Evolutionary conservation across 2,113 vertebrate species (phyloP).

Genomic region (Neofelis nebulosa): DNA sequence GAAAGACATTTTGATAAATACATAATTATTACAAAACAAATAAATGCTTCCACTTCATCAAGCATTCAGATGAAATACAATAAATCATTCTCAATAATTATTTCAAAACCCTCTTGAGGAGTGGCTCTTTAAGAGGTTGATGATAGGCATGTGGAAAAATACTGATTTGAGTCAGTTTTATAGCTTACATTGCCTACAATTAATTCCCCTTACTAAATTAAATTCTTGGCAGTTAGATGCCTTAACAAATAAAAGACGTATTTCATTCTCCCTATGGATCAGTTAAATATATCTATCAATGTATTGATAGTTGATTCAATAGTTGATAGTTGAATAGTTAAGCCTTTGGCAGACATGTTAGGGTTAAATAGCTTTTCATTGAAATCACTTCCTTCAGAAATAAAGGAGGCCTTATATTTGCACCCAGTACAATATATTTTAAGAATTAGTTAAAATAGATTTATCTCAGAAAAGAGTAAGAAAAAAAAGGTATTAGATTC

Average conservation of each 20-base stretch:
- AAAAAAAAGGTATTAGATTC: background rate
- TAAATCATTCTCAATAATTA: slow-evolving; percentile 56
- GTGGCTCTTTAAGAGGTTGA: background rate
- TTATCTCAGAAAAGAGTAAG: slow-evolving; percentile 39
- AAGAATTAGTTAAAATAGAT: slow-evolving; percentile 55
- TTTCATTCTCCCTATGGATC: background rate
- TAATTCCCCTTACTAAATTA: slow-evolving; percentile 26
- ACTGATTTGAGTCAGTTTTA: background rate
- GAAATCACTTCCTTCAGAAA: slow-evolving; percentile 31
- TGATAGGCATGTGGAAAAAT: slow-evolving; percentile 47
- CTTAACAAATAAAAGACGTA: slow-evolving; percentile 39
- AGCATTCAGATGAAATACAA: background rate
- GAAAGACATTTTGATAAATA: slow-evolving; percentile 13
- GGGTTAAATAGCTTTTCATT: background rate
- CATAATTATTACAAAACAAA: slow-evolving; percentile 29
- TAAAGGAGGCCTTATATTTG: slow-evolving; percentile 27
- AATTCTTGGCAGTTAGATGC: slow-evolving; percentile 4
- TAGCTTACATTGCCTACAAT: background rate
- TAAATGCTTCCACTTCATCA: slow-evolving; percentile 20
- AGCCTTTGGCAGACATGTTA: background rate
- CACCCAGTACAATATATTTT: background rate
- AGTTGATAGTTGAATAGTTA: background rate
- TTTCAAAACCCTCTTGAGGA: slow-evolving; percentile 36
- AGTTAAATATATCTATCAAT: background rate
- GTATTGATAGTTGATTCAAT: too few relatives aligned